Conservation (phyloP, 2,113 vertebrate genomes). For the Cairina moschata region DNA sequence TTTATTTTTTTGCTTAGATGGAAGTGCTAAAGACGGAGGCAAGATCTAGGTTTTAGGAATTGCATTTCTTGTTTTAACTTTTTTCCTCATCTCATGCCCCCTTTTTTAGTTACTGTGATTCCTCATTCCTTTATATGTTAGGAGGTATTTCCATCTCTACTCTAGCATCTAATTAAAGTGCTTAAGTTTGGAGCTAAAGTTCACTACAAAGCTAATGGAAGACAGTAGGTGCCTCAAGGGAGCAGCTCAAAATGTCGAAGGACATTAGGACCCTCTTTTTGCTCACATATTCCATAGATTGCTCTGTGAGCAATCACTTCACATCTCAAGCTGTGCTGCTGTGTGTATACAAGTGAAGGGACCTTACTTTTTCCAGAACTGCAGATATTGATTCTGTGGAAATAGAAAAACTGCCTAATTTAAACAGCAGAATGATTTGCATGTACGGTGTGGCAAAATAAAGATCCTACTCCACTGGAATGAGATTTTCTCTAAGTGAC, state of each 20-base stretch:
- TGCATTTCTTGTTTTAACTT: not conserved
- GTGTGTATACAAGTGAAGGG: rapidly evolving
- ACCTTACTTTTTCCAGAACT: not conserved
- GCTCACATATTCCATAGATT: not conserved
- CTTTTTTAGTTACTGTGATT: not conserved
- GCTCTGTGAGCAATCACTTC: not conserved
- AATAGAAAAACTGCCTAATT: not conserved
- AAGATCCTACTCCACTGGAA: not conserved
- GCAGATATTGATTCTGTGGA: not conserved
- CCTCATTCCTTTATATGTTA: not conserved
- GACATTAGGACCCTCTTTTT: not conserved
- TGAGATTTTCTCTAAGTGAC: not conserved
- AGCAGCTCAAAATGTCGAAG: not conserved
- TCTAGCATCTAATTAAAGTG: not conserved
- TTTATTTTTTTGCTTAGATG: not conserved
- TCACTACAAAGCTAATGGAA: not conserved
- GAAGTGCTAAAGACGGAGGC: not conserved
- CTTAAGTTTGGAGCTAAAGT: not conserved
- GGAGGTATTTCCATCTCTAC: not conserved
- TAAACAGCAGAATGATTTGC: not conserved
- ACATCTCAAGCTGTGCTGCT: not conserved
- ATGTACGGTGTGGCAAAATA: not conserved
- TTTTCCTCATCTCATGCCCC: not conserved
- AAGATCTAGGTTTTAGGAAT: not conserved
- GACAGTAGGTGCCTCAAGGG: not conserved